These are phyloP conservation scores for Dicerorhinus sumatrensis DNA, from an alignment of 2,113 vertebrate species.

Conservation along the genomic window DNA sequence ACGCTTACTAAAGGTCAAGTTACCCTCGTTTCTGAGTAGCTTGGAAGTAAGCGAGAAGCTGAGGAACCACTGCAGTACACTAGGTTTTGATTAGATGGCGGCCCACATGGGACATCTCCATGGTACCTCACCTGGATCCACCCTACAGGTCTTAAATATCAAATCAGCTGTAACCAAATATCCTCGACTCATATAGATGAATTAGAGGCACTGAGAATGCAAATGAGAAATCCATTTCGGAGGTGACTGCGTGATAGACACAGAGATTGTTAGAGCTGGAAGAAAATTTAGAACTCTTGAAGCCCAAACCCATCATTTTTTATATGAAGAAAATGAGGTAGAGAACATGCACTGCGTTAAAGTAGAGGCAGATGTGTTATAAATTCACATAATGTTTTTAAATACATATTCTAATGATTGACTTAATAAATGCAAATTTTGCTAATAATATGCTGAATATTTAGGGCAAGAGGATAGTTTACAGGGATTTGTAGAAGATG, in stretches of 20 bases:
- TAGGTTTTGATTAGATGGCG: not conserved
- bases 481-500: not conserved
- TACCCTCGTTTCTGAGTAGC: not conserved
- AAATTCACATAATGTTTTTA: constrained; percentile 4
- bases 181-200: not conserved
- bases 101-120: not conserved
- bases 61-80: not conserved
- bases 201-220: not conserved
- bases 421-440: constrained; percentile 38
- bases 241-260: not conserved
- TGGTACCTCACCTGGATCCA: not conserved
- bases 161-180: not conserved
- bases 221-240: not conserved
- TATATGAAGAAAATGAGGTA: not conserved
- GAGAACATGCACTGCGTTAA: not conserved
- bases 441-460: not conserved
- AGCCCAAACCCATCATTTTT: not conserved
- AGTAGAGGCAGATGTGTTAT: not conserved
- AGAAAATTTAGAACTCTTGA: not conserved
- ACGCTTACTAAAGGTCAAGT: not conserved
- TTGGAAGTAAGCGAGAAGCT: not conserved
- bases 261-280: not conserved
- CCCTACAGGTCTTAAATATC: not conserved
- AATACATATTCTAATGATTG: constrained; percentile 14
- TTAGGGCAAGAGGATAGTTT: not conserved